Conservation (phyloP, 2,113 vertebrate species). For the Eolophus roseicapilla region DNA sequence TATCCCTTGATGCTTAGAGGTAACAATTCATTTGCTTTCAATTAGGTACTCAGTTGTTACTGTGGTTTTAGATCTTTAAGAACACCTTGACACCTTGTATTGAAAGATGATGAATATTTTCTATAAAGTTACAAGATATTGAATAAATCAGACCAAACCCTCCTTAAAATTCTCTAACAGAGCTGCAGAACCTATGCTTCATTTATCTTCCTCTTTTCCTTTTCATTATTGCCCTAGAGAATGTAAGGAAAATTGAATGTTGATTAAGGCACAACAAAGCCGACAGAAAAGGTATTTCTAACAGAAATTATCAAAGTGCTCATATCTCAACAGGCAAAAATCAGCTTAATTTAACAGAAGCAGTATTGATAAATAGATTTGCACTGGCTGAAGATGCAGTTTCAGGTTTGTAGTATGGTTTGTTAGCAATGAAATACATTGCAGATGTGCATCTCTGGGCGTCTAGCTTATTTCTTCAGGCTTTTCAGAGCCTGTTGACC, state of each 20-base stretch:
- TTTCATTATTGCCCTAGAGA: not conserved
- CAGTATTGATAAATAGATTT: not conserved
- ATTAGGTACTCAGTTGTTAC: not conserved
- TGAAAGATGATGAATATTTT: not conserved
- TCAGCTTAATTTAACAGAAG: not conserved
- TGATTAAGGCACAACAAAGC: not conserved
- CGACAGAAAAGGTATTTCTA: not conserved
- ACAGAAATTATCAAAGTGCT: not conserved
- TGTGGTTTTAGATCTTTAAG: not conserved
- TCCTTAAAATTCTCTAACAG: not conserved
- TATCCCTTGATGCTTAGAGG: not conserved
- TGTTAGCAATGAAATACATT: not conserved
- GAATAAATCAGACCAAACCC: not conserved
- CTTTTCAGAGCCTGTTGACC: not conserved
- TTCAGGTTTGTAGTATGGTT: not conserved
- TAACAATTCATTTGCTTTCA: not conserved
- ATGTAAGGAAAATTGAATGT: not conserved
- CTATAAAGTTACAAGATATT: not conserved
- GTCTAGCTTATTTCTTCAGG: not conserved
- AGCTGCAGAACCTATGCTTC: not conserved
- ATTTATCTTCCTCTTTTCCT: not conserved
- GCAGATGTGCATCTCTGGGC: not conserved
- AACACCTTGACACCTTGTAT: not conserved
- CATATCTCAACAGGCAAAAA: not conserved
- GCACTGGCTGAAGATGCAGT: not conserved